Evolutionary conservation across 2,888 invertebrate genomes (phyloP).

Genomic region (Leucophora obtusa): DNA sequence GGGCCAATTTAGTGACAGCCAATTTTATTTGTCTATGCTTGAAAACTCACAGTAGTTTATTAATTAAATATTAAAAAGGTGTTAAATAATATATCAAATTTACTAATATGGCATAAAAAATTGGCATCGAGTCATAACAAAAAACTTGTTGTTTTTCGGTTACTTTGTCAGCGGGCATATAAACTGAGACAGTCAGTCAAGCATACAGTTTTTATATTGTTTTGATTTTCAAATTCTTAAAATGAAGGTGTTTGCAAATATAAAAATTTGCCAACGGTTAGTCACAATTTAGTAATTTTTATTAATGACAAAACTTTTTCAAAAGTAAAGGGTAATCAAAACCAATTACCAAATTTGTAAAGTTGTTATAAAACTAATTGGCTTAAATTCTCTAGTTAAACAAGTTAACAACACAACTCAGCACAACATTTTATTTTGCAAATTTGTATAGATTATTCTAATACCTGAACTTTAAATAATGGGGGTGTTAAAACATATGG

Average conservation of each 20-base stretch:
- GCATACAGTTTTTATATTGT: background rate
- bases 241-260: background rate
- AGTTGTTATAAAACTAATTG: conserved; percentile 45
- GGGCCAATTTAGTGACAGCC: background rate
- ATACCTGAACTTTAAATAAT: conserved; percentile 10
- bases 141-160: conserved; percentile 1
- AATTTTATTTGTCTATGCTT: background rate
- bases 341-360: conserved; percentile 51
- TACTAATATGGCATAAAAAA: conserved; percentile 18
- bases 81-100: conserved; percentile 26
- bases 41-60: conserved; percentile 11
- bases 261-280: conserved; percentile 30
- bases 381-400: conserved; percentile 27
- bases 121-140: conserved; percentile 27
- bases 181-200: conserved; percentile 10
- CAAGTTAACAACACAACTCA: conserved; percentile 33
- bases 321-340: background rate
- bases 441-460: conserved; percentile 22
- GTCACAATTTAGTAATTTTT: conserved; percentile 41
- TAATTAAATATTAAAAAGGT: conserved; percentile 25
- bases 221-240: conserved; percentile 7
- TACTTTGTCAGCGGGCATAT: background rate
- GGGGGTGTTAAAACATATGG: conserved; percentile 24
- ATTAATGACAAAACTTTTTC: conserved; percentile 12
- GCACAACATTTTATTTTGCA: conserved; percentile 1